phyloP scores from a whole-genome alignment of 2,797 vertebrate genomes.

The Pampus argenteus region DNA sequence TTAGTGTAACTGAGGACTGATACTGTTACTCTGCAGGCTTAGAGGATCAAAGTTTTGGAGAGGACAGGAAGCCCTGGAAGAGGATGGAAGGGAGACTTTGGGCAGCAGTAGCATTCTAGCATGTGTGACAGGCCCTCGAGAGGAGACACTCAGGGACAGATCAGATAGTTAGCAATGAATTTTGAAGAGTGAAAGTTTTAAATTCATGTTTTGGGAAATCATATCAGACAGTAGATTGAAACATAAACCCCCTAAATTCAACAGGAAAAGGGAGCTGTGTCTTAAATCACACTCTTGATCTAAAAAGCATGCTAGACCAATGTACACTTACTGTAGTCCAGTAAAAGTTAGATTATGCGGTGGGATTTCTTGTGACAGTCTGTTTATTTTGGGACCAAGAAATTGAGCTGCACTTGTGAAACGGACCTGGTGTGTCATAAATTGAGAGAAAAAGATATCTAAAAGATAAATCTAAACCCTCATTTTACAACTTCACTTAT shows the following conservation, averaged over 20 bases:
- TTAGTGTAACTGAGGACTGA: constrained; percentile 73
- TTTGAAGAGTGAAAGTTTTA: constrained; percentile 2
- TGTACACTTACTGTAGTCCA: background rate
- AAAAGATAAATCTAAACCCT: constrained; percentile 46
- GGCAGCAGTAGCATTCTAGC: constrained; percentile 64
- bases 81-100: constrained; percentile 73
- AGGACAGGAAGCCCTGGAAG: constrained; percentile 65
- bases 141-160: constrained; percentile 46
- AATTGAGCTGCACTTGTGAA: constrained; percentile 20
- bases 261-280: background rate
- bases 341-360: background rate
- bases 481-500: constrained; percentile 19
- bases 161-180: constrained; percentile 13
- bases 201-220: background rate
- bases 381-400: constrained; percentile 6
- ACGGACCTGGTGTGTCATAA: constrained; percentile 28
- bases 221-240: background rate
- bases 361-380: background rate
- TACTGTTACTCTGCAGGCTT: constrained; percentile 77
- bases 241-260: background rate
- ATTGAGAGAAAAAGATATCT: constrained; percentile 22
- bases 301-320: background rate
- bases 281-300: constrained; percentile 2
- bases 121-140: constrained; percentile 63
- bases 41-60: constrained; percentile 78